Base-by-base conservation (phyloP, 1,140 invertebrate genomes). In the Lasioglossum albipes region DNA sequence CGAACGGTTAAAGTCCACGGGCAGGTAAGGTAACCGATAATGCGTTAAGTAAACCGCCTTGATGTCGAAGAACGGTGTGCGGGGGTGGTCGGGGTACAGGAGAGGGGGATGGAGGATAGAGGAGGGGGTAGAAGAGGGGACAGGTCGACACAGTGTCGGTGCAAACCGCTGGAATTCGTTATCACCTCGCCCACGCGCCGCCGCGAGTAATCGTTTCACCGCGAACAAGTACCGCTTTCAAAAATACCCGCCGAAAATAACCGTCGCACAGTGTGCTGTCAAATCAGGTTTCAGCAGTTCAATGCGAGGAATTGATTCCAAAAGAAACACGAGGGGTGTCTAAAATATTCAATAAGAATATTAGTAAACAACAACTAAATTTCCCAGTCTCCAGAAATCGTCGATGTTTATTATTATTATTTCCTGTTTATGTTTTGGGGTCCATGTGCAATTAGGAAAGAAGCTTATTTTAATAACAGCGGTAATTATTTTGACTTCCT, bases 231-330 rank as follows among this genome's bases (percentile, higher is more conserved):
- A 82, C 77, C 83, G 45, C 49, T 75, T 81, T 81, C 78, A 78
- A 85, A 82, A 85, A 82, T 82, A 85, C 84, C 66, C 16, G 61
- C 27, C 74, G 54, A 85, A 85, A 85, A 85, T 82, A 85, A 82
- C 75, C 67, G 69, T 7, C 42, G 45, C 59, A 13, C 5, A 22
- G 73, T 52, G 73, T 52, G 36, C 3, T 36, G 36, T 36, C 36
- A 36, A 36, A 36, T 36, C 36, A 36, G 36, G 36, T 2, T 36
- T 36, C 36, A 36, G 36, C 36, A 36, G 36, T 36, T 36, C 36
- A 5, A 36, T 36, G 3, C 5, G 36, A 4, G 3, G 36, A 36
- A 36, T 36, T 36, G 36, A 0, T 36, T 5, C 36, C 36, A 36
- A 36, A 36, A 27, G 27, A 27, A 27, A 27, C 27, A 27, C 27